Percentiles rank a stretch among this genome's conserved stretches.
Conservation (phyloP, 2,113 vertebrate species). For the Brachyhypopomus gauderio region DNA sequence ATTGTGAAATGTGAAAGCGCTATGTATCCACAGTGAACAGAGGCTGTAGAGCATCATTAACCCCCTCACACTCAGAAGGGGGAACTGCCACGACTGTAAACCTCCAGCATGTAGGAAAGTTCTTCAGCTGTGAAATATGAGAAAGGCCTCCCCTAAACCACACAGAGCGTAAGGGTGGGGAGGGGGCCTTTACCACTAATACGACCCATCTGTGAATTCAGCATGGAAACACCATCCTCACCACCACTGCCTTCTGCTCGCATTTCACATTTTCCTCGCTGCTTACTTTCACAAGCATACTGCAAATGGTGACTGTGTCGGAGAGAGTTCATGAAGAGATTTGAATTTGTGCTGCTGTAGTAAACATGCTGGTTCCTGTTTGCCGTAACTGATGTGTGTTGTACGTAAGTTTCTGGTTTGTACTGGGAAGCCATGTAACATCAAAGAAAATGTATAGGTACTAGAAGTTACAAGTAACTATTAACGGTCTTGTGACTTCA, state of each 20-base stretch:
- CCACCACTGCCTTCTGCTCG: conserved; percentile 1
- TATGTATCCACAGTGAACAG: neutral
- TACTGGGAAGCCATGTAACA: neutral
- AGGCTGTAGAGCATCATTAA: neutral
- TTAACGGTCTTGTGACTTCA: neutral
- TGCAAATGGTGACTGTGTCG: neutral
- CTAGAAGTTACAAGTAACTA: neutral
- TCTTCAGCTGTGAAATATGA: conserved; percentile 76
- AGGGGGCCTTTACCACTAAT: conserved; percentile 62
- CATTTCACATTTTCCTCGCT: neutral
- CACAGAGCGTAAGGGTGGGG: conserved; percentile 61
- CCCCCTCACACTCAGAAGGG: neutral
- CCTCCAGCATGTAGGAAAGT: conserved; percentile 56
- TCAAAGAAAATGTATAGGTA: too few species aligned
- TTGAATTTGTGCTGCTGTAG: neutral
- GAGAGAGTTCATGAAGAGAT: neutral
- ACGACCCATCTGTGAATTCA: conserved; percentile 66
- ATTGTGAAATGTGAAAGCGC: neutral
- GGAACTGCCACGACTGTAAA: conserved; percentile 20
- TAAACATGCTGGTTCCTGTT: neutral
- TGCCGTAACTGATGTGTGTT: neutral
- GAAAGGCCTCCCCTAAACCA: conserved; percentile 62
- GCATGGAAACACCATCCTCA: conserved; percentile 22
- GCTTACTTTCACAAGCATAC: neutral
- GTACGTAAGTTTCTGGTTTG: neutral